Evolutionary conservation across 2,888 invertebrate species (phyloP), one percentile per base, ranked within the genome.

Genomic region (Diarsia mendica): DNA sequence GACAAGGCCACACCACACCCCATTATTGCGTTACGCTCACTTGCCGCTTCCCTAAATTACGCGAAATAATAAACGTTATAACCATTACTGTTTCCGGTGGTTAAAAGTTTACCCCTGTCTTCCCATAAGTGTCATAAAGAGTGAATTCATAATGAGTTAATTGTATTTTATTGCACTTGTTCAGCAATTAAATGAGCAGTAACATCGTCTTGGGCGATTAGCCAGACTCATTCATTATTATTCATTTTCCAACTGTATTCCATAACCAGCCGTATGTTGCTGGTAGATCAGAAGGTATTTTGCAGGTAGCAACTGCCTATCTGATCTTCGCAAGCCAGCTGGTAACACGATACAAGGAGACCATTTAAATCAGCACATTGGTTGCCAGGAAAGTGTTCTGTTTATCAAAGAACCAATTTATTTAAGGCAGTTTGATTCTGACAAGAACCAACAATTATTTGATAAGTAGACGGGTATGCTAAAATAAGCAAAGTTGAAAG

Each of bases 81-180:
- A 58, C 55, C 85, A 82, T 75, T 75, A 69, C 60, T n/a, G 65
- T 65, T 82, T 79, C 79, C 83, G 78, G 83, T 60, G n/a, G 23
- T 53, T 13, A 15, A 53, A 68, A 44, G 64, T 65, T 76, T 76
- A 53, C 46, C 58, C 33, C 46, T 46, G 39, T 64, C 51, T 61
- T 46, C 4, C 20, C 33, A 10, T n/a, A 53, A 46, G 55, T 67
- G 63, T 65, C n/a, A 44, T 51, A 51, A 9, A 64, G 18, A 44
- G 33, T n/a, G 48, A 15, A 61, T 39, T 39, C 39, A 39, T 76
- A 23, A 28, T 64, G 1, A 71, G 44, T 53, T 20, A 61, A 33
- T n/a, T 44, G 4, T 51, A 51, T 44, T 28, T 20, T 44, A 61
- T 61, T 67, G 13, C 23, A 68, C 44, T 44, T 49, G 23, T n/a